Evolutionary conservation across 2,113 vertebrate genomes (phyloP).

Genomic region (Azemiops feae): DNA sequence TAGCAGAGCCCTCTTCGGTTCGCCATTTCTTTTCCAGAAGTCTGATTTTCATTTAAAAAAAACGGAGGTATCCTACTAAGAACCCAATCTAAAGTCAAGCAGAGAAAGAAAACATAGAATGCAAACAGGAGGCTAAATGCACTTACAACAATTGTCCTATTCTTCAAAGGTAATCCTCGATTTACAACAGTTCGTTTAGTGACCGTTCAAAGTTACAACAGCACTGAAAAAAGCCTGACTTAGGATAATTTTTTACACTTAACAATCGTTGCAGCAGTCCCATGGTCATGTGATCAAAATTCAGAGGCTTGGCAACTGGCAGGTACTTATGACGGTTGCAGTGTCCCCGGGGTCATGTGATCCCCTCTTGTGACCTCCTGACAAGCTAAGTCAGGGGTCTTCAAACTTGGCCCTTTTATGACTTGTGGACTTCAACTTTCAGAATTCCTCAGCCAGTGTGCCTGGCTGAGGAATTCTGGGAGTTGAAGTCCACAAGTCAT

Average conservation of each 20-base stretch:
- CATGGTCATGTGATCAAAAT: background rate
- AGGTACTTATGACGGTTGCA: background rate
- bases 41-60: constrained; percentile 10
- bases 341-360: background rate
- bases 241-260: background rate
- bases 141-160: constrained; percentile 73
- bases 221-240: background rate
- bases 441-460: too few relatives aligned
- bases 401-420: too few relatives aligned
- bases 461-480: too few relatives aligned
- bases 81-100: constrained; percentile 39
- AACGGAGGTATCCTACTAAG: constrained; percentile 36
- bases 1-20: too few relatives aligned
- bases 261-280: background rate
- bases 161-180: constrained; percentile 36
- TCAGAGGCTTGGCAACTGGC: background rate
- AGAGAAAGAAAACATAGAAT: constrained; percentile 43
- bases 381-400: background rate
- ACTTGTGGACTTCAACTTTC: too few relatives aligned
- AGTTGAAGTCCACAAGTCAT: too few relatives aligned
- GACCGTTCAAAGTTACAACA: too few relatives aligned
- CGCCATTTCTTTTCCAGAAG: too few relatives aligned
- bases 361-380: background rate
- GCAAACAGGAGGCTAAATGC: constrained; percentile 68
- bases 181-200: too few relatives aligned